A percentile compares a stretch with the other conserved stretches of the same genome.
Conservation (phyloP, 2,888 invertebrate species). For the Clivina fossor region DNA sequence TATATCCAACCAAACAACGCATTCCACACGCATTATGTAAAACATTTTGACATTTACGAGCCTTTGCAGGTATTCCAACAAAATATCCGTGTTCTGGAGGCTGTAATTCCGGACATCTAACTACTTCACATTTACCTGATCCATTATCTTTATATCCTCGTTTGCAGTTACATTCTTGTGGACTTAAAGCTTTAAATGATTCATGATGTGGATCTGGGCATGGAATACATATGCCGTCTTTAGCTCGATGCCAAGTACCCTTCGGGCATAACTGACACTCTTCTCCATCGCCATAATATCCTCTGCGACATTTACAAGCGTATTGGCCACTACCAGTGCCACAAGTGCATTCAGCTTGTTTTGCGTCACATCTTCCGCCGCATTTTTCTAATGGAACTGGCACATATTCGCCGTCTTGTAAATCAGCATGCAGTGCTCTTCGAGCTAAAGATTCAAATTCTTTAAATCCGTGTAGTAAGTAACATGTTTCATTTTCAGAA, state of each 20-base stretch:
- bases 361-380: slow-evolving; percentile 60
- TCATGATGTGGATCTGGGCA: slow-evolving; percentile 68
- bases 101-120: slow-evolving; percentile 60
- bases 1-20: slow-evolving; percentile 66
- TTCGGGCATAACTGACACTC: slow-evolving; percentile 43
- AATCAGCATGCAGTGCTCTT: slow-evolving; percentile 67
- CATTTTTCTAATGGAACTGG: slow-evolving; percentile 53
- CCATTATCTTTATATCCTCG: slow-evolving; percentile 58
- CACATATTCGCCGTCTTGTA: slow-evolving; percentile 62
- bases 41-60: slow-evolving; percentile 62
- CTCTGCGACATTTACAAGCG: slow-evolving; percentile 65
- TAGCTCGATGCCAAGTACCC: slow-evolving; percentile 19
- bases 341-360: slow-evolving; percentile 63
- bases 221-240: slow-evolving; percentile 48
- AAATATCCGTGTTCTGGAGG: slow-evolving; percentile 68
- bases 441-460: slow-evolving; percentile 70
- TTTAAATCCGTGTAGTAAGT: slow-evolving; percentile 66
- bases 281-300: slow-evolving; percentile 65
- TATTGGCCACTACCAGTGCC: slow-evolving; percentile 69
- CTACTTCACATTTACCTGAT: slow-evolving; percentile 60
- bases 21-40: slow-evolving; percentile 72
- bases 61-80: slow-evolving; percentile 53
- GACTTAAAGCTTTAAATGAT: slow-evolving; percentile 57
- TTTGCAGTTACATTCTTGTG: slow-evolving; percentile 63
- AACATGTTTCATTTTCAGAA: slow-evolving; percentile 64